A percentile compares a stretch with the other conserved stretches of the same genome.
phyloP scores from a whole-genome alignment of 2,888 invertebrate genomes.

The Eumacrocentrus americanus region DNA sequence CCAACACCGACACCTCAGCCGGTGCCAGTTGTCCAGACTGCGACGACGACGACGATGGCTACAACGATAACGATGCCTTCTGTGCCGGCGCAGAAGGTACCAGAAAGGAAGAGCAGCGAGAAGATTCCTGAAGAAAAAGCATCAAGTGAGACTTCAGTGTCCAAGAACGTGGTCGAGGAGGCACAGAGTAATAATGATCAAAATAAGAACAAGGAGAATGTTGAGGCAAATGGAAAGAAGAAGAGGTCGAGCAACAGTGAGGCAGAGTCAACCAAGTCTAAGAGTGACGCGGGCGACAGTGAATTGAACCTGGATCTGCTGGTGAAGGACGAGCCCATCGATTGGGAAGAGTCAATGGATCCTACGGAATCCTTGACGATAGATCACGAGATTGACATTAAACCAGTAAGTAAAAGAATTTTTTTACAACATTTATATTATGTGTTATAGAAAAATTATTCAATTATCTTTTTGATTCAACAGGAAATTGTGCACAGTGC shows the following conservation, averaged over 20 bases:
- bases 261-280: conserved; percentile 54
- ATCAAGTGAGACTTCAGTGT: conserved; percentile 33
- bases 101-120: conserved; percentile 40
- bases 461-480: conserved; percentile 13
- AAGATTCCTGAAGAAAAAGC: conserved; percentile 27
- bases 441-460: no score
- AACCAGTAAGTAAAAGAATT: conserved; percentile 64
- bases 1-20: conserved; percentile 32
- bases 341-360: conserved; percentile 76
- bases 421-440: not conserved
- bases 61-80: conserved; percentile 28
- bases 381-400: conserved; percentile 73
- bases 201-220: conserved; percentile 54
- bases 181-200: conserved; percentile 50
- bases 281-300: conserved; percentile 55
- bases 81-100: conserved; percentile 21
- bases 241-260: conserved; percentile 50
- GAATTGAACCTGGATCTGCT: conserved; percentile 56
- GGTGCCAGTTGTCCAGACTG: conserved; percentile 14
- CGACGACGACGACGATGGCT: conserved; percentile 37
- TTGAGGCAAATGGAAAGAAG: conserved; percentile 51
- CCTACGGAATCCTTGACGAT: conserved; percentile 72
- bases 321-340: conserved; percentile 71
- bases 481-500: conserved; percentile 61
- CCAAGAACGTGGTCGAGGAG: conserved; percentile 48